Evolutionary conservation across 2,888 invertebrate genomes (phyloP).

Genomic region (Hipparchia semele): DNA sequence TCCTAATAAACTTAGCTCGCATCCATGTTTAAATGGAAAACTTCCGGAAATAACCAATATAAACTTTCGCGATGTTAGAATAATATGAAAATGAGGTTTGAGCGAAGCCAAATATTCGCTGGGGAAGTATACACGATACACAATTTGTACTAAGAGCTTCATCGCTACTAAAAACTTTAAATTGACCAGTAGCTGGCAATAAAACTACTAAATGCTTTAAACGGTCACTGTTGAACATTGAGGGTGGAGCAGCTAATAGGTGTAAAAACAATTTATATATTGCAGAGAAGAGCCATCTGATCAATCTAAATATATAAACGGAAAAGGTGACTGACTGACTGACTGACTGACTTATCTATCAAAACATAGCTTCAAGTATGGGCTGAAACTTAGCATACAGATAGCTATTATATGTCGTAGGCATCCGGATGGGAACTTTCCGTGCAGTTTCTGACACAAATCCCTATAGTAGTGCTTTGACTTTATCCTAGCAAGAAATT

Average conservation of each 20-base stretch:
- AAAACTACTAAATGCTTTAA: not conserved
- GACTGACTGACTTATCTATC: too few relatives aligned
- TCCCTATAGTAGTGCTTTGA: not conserved
- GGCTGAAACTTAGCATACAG: too few relatives aligned
- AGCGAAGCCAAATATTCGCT: constrained; percentile 41
- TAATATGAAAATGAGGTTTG: constrained; percentile 43
- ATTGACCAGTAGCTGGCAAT: constrained; percentile 39
- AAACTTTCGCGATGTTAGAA: constrained; percentile 26
- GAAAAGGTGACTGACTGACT: too few relatives aligned
- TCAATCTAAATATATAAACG: too few relatives aligned
- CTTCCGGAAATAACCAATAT: constrained; percentile 19
- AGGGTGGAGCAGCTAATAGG: too few relatives aligned
- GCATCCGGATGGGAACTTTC: not conserved
- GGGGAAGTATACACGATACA: constrained; percentile 34
- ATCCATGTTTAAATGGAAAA: constrained; percentile 38
- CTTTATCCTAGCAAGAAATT: constrained; percentile 38
- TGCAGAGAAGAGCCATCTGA: too few relatives aligned
- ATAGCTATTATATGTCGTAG: too few relatives aligned
- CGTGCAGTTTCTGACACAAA: not conserved
- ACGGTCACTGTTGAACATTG: too few relatives aligned
- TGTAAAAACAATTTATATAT: too few relatives aligned
- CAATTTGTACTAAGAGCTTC: constrained; percentile 23
- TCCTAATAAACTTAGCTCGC: constrained; percentile 32
- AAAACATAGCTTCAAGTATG: too few relatives aligned
- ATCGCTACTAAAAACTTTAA: constrained; percentile 46